Evolutionary conservation across 2,113 vertebrate genomes (phyloP), one percentile per base, ranked within the genome.

Genomic region (Microcebus tavaratra): DNA sequence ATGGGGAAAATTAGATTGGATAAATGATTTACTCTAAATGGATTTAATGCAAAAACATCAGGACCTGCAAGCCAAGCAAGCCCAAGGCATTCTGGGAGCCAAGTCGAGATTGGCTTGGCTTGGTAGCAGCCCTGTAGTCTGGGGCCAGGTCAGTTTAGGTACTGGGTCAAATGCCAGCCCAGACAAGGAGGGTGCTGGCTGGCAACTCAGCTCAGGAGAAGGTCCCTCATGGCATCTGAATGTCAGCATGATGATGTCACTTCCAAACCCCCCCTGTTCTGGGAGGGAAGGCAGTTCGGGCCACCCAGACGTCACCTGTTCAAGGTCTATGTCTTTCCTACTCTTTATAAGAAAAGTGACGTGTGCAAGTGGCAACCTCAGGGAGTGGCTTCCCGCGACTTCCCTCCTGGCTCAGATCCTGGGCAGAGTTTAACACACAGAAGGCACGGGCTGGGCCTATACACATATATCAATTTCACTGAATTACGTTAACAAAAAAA

Each of bases 1-100:
- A 83, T 73, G 78, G 21, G 67, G 67, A 93, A 95, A 92, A 96
- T 92, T 95, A 97, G 84, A 73, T 94, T 8, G 25, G 85, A 88
- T 95, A 89, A 91, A 81, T 95, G 86, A 92, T 96, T 96, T 88
- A 85, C 34, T 95, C 76, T 67, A 93, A 97, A 70, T 50, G 39
- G 27, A 89, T 96, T 91, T 82, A 96, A 93, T 67, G 59, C 61
- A 97, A 65, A 96, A 91, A 86, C 85, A 94, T 68, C 67, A 93
- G n/a, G 85, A 91, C 63, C 29, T 90, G 39, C 18, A 83, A 80
- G 68, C 50, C 68, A 91, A 95, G 50, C 17, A 84, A 90, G 17
- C 27, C 27, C 27, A 39, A 65, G 57, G 81, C 73, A 89, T 93
- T 89, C 72, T 94, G 82, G 76, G 61, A 95, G 42, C 23, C 17